phyloP scores from a whole-genome alignment of 2,113 vertebrate genomes.

The Peromyscus maniculatus region DNA sequence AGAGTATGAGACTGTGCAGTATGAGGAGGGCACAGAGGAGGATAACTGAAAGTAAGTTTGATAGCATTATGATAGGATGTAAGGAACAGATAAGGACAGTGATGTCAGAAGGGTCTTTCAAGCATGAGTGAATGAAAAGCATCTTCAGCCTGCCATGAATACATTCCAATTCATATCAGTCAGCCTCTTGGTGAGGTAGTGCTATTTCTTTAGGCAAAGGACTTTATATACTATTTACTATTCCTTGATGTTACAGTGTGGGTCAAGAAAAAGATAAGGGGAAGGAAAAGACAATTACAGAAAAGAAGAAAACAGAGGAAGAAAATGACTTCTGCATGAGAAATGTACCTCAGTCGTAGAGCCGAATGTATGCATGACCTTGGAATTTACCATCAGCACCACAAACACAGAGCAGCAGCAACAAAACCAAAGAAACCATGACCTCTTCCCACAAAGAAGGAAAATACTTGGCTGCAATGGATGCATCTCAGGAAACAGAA shows the following conservation, averaged over 20 bases:
- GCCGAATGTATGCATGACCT: too few relatives aligned
- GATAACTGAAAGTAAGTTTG: neutral
- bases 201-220: neutral
- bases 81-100: neutral
- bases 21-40: neutral
- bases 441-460: neutral
- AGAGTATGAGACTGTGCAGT: neutral
- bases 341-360: neutral
- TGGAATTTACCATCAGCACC: neutral
- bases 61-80: neutral
- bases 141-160: neutral
- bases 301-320: neutral
- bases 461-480: constrained; percentile 10
- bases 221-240: neutral
- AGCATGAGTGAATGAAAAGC: neutral
- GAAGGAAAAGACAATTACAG: neutral
- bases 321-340: neutral
- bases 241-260: neutral
- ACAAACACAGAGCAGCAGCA: neutral
- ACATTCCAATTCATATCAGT: neutral
- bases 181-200: neutral
- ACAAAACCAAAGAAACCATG: neutral
- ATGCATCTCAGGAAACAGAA: neutral
- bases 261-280: neutral
- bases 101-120: neutral